A percentile compares a stretch with the other conserved stretches of the same genome.
phyloP scores from a whole-genome alignment of 2,113 vertebrate genomes.

The Elephas maximus region DNA sequence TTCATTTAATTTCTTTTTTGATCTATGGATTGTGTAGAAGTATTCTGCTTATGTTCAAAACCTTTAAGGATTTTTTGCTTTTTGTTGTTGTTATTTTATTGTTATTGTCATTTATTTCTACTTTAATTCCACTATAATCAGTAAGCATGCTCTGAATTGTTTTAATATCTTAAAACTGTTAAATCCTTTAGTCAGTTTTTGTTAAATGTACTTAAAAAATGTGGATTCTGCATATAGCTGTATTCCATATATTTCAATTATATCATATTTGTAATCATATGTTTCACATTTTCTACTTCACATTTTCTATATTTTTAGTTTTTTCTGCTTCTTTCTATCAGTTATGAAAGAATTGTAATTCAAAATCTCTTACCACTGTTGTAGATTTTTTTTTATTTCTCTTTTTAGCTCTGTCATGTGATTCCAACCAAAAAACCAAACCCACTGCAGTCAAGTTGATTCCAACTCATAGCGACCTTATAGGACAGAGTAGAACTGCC shows the following conservation, averaged over 20 bases:
- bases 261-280: neutral
- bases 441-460: no score
- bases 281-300: neutral
- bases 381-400: no score
- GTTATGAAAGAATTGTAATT: no score
- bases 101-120: neutral
- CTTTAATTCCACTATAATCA: neutral
- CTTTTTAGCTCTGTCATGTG: no score
- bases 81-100: neutral
- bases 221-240: neutral
- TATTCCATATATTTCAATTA: neutral
- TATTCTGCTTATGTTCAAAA: conserved; percentile 29
- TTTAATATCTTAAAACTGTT: neutral
- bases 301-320: neutral
- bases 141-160: neutral
- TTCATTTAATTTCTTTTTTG: neutral
- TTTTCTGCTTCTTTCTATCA: neutral
- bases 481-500: no score
- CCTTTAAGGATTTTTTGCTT: neutral
- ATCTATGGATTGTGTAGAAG: neutral
- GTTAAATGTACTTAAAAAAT: neutral
- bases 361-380: no score
- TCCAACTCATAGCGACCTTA: no score
- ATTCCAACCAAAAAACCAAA: no score
- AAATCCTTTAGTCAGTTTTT: neutral